Conservation (phyloP, 64 coral and sea anemone genomes). For the Stichodactyla mertensii region DNA sequence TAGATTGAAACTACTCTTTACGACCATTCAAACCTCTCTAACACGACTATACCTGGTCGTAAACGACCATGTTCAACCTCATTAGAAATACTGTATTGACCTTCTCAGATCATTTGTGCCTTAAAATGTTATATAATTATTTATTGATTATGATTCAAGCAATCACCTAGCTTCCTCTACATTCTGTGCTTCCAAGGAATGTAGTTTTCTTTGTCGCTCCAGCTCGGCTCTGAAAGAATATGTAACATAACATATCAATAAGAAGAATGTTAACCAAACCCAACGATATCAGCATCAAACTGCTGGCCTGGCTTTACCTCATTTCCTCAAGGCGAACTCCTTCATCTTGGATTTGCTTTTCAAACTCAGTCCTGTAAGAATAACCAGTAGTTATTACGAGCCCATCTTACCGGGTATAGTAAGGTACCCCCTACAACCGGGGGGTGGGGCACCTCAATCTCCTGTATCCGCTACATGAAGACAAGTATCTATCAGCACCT, state of each 20-base stretch:
- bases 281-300: not conserved
- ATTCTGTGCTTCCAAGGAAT: slow-evolving; percentile 79
- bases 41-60: no score
- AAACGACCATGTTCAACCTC: no score
- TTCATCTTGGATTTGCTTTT: slow-evolving; percentile 89
- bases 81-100: no score
- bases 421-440: no score
- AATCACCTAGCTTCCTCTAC: slow-evolving; percentile 86
- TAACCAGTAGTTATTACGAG: not conserved
- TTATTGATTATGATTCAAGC: not conserved
- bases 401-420: no score
- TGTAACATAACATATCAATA: not conserved
- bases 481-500: no score
- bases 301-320: slow-evolving; percentile 43
- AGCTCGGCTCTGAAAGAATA: slow-evolving; percentile 68
- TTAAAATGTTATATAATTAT: no score
- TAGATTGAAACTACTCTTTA: no score
- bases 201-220: slow-evolving; percentile 81
- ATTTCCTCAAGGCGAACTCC: slow-evolving; percentile 90
- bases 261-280: not conserved
- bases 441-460: no score
- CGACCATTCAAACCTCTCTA: no score
- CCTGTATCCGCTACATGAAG: no score
- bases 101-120: no score
- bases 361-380: slow-evolving; percentile 75